A percentile compares a stretch with the other conserved stretches of the same genome.
phyloP scores from a whole-genome alignment of 2,113 vertebrate genomes.

The Paramormyrops kingsleyae region DNA sequence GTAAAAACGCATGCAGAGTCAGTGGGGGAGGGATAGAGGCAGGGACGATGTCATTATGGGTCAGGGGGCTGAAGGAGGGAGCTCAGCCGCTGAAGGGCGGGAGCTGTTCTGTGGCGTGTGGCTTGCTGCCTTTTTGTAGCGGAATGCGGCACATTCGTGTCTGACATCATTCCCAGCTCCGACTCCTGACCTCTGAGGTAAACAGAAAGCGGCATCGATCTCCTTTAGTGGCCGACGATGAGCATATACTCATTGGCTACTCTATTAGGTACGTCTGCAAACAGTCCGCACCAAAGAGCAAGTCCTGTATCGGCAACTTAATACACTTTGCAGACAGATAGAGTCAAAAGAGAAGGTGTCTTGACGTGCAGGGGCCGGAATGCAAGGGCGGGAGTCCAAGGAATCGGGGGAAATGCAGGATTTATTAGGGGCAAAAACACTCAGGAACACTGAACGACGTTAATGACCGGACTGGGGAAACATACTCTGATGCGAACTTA shows the following conservation, averaged over 20 bases:
- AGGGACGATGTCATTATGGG: background rate
- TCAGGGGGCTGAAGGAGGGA: background rate
- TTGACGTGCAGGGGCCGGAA: background rate
- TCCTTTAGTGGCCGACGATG: background rate
- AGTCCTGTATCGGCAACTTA: background rate
- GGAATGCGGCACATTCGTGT: background rate
- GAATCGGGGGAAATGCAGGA: no score
- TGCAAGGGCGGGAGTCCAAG: no score
- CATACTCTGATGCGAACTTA: no score
- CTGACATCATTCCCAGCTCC: background rate
- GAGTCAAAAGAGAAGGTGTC: background rate
- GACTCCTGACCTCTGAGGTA: background rate
- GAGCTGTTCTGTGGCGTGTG: background rate
- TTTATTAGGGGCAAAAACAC: no score
- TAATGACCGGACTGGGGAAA: no score
- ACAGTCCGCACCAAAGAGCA: background rate
- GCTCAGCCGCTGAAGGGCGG: background rate
- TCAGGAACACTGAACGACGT: no score
- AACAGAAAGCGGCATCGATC: background rate
- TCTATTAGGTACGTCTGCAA: background rate
- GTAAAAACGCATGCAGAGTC: background rate
- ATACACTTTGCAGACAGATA: background rate
- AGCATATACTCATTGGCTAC: background rate
- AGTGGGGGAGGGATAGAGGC: background rate
- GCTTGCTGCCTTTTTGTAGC: background rate